Evolutionary conservation across 2,113 vertebrate species (phyloP).

Genomic region (Tragelaphus strepsiceros): DNA sequence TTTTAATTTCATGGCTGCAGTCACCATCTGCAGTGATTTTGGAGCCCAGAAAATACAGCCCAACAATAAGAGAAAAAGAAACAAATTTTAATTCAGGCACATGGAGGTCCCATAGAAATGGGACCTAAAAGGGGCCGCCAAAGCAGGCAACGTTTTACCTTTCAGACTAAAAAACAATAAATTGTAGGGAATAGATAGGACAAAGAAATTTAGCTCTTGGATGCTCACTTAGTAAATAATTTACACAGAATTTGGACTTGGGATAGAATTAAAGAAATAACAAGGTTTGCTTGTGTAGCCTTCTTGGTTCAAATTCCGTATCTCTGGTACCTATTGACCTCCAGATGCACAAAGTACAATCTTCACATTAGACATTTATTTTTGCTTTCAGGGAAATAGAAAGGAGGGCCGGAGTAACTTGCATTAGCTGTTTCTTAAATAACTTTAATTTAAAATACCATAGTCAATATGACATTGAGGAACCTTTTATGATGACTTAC

Average conservation of each 20-base stretch:
- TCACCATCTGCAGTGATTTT: too few relatives aligned
- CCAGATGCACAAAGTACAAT: neutral
- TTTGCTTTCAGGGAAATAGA: neutral
- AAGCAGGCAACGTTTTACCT: neutral
- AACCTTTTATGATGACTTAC: neutral
- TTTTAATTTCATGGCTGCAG: too few relatives aligned
- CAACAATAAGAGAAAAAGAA: neutral
- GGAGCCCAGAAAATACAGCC: neutral
- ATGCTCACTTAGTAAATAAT: neutral
- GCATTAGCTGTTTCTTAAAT: neutral
- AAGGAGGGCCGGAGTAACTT: neutral
- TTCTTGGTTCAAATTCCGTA: neutral
- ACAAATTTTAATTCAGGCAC: rapidly evolving
- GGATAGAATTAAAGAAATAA: neutral
- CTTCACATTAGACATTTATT: neutral
- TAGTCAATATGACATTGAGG: neutral
- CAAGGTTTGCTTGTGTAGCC: neutral
- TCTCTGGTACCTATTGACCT: neutral
- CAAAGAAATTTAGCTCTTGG: neutral
- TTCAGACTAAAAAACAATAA: neutral
- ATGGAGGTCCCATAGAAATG: neutral
- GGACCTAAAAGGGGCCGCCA: neutral
- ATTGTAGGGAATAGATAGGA: neutral
- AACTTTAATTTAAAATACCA: neutral
- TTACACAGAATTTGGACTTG: neutral